These are phyloP conservation scores for Delichon dasypus DNA, from an alignment of 2,797 vertebrate genomes.

Conservation along the genomic window DNA sequence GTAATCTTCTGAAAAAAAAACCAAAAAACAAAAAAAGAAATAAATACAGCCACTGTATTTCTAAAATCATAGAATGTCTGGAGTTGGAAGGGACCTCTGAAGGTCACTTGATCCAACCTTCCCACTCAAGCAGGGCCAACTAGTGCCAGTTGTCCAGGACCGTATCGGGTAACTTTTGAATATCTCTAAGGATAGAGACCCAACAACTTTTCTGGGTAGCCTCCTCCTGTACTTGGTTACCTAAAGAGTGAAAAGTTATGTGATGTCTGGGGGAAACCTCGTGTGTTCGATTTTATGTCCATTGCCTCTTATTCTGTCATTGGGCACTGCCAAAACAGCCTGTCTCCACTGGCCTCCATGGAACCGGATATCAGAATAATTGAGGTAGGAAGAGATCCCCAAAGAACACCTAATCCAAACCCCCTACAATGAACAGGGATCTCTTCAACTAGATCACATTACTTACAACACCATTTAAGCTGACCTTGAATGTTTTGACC, in stretches of 20 bases:
- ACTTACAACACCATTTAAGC: neutral
- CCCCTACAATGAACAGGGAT: neutral
- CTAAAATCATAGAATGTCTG: neutral
- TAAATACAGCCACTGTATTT: neutral
- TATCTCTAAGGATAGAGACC: neutral
- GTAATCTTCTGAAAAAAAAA: neutral
- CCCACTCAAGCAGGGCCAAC: neutral
- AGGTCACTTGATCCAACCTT: neutral
- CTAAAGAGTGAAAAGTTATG: neutral
- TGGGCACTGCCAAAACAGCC: accelerated
- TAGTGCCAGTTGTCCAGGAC: neutral
- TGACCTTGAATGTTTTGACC: neutral
- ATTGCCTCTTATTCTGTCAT: neutral
- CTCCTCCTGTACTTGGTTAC: neutral
- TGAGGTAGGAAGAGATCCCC: neutral
- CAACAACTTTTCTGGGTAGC: neutral
- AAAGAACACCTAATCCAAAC: neutral
- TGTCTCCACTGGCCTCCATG: accelerated
- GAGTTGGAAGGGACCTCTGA: neutral
- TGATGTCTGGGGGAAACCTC: neutral
- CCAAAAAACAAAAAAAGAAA: neutral
- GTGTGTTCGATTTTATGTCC: neutral
- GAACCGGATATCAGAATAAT: neutral
- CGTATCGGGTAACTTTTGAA: neutral
- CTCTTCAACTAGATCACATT: neutral